phyloP scores from a whole-genome alignment of 2,797 vertebrate genomes.

The Anas flavirostris region DNA sequence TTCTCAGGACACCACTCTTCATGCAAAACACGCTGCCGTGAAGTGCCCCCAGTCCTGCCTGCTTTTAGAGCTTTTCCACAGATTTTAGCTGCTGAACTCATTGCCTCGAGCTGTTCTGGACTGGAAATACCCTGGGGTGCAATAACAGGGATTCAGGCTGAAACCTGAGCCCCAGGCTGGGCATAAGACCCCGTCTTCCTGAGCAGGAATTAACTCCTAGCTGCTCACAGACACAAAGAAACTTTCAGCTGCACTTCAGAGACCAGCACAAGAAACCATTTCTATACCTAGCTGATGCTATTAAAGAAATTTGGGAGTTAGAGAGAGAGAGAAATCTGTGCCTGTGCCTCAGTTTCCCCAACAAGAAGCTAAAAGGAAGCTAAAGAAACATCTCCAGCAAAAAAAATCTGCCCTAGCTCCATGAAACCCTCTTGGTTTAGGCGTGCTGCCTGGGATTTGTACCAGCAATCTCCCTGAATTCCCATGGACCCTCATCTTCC shows the following conservation, averaged over 20 bases:
- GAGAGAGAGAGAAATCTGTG: neutral
- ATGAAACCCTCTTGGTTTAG: neutral
- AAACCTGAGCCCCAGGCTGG: neutral
- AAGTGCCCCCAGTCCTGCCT: neutral
- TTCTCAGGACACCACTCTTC: neutral
- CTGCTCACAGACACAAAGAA: neutral
- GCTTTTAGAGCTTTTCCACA: rapidly evolving
- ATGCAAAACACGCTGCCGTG: neutral
- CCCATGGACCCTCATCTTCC: neutral
- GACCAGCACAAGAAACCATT: neutral
- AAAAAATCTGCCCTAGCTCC: neutral
- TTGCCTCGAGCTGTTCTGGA: neutral
- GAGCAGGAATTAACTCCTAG: neutral
- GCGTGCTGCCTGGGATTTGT: neutral
- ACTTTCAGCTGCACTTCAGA: neutral
- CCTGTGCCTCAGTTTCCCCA: neutral
- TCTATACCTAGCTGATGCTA: neutral
- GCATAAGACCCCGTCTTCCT: neutral
- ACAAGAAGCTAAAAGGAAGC: neutral
- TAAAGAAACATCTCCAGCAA: neutral
- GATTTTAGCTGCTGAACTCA: neutral
- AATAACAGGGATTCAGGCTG: neutral
- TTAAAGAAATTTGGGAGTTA: neutral
- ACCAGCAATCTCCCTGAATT: neutral
- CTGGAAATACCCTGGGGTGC: neutral